Evolutionary conservation across 2,797 vertebrate species (phyloP), one percentile per base, ranked within the genome.

Genomic region (Tokudaia muenninki): DNA sequence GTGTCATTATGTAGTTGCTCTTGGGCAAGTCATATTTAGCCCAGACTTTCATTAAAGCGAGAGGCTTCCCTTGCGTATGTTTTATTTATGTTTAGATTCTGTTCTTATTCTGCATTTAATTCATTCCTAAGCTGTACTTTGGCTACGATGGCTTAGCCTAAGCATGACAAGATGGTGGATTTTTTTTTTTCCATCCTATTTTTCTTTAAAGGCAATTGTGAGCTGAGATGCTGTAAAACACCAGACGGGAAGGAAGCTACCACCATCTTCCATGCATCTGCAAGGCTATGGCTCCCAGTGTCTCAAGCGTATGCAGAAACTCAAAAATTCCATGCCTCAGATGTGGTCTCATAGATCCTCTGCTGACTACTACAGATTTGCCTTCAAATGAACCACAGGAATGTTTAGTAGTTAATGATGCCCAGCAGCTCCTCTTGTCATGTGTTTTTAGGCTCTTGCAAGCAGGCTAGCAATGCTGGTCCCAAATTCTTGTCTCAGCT

Each of bases 351-450:
- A 65, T 19, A 92, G 57, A 16, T 82, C 74, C 52, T 95, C 61
- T 89, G 93, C 92, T 95, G 96, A 95, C 78, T 75, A 59, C 80
- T 63, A 63, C 29, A 92, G 93, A 95, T 82, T 84, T 96, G 83
- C 88, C 90, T 97, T 98, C 97, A 97, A 97, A 97, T 95, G 96
- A 93, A 95, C 97, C 96, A 61, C 98, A 97, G 87, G 97, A 97
- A 97, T 97, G 87, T 70, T 95, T 87, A 88, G 79, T 96, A 88
- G 84, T 90, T 97, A 96, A 94, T 97, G 90, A 96, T 91, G 84
- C 84, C 26, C 83, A 94, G 50, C 95, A 97, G 96, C 57, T 82
- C 94, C 67, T 86, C 77, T 63, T 55, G 10, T 47, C 79, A 57
- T 67, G 50, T 55, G 77, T 80, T 96, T 80, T 90, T 78, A 80